Percentiles rank a stretch among this genome's conserved stretches.
These are phyloP conservation scores for Solea solea DNA, from an alignment of 2,113 vertebrate genomes.

Conservation along the genomic window DNA sequence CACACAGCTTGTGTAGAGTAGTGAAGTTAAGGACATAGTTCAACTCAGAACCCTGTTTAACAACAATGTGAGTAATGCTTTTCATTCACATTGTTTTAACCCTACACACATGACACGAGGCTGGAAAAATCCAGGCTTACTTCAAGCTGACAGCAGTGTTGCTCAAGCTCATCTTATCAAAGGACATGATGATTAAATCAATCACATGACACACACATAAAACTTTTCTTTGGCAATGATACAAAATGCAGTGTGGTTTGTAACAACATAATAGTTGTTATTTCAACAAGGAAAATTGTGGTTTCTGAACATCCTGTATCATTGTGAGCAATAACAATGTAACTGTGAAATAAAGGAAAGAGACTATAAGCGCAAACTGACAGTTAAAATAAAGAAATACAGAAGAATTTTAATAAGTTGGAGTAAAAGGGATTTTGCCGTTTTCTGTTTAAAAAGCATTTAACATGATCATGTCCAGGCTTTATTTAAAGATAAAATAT, in stretches of 20 bases:
- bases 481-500: too few relatives aligned
- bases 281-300: neutral
- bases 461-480: too few relatives aligned
- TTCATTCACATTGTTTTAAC: neutral
- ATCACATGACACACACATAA: slow-evolving; percentile 14
- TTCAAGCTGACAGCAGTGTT: neutral
- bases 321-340: neutral
- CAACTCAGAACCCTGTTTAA: neutral
- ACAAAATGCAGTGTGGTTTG: neutral
- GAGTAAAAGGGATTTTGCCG: neutral
- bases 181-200: slow-evolving; percentile 1
- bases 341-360: neutral
- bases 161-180: slow-evolving; percentile 11
- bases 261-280: neutral
- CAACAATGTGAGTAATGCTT: neutral
- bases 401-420: neutral
- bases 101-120: neutral
- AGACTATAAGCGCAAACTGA: neutral
- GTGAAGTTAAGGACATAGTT: neutral
- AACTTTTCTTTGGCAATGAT: neutral
- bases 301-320: neutral
- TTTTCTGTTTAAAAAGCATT: too few relatives aligned
- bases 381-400: neutral
- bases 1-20: neutral
- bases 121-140: slow-evolving; percentile 19